Evolutionary conservation across 1,140 invertebrate genomes (phyloP).

Genomic region (Pachyrhynchus sulphureomaculatus): DNA sequence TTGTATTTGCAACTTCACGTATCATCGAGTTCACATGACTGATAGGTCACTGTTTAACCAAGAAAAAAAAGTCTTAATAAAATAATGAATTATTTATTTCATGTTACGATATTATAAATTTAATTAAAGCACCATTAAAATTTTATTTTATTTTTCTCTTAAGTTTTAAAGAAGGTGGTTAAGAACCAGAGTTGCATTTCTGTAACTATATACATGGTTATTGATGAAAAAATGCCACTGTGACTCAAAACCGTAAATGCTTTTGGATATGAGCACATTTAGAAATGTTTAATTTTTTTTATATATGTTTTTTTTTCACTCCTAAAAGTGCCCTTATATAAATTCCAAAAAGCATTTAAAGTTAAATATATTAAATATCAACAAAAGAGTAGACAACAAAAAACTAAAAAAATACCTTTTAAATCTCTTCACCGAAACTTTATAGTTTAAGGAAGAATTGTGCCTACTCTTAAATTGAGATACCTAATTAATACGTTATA

Average conservation of each 20-base stretch:
- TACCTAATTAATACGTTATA: slow-evolving; percentile 10
- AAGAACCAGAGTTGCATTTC: slow-evolving; percentile 46
- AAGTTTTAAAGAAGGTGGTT: slow-evolving; percentile 18
- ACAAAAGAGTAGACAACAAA: slow-evolving; percentile 20
- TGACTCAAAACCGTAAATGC: slow-evolving; percentile 44
- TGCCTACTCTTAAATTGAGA: neutral
- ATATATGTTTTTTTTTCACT: neutral
- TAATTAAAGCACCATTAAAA: slow-evolving; percentile 11
- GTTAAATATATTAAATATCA: slow-evolving; percentile 17
- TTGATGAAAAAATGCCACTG: slow-evolving; percentile 37
- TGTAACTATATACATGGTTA: slow-evolving; percentile 38
- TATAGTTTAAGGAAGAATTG: slow-evolving; percentile 30
- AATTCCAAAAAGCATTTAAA: neutral
- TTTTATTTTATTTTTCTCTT: neutral
- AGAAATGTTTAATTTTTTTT: slow-evolving; percentile 15
- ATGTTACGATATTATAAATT: slow-evolving; percentile 3
- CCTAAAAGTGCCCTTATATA: neutral
- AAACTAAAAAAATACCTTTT: slow-evolving; percentile 9
- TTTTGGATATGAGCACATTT: slow-evolving; percentile 6
- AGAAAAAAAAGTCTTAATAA: too few species aligned
- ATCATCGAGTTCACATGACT: too few species aligned
- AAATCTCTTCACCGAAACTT: slow-evolving; percentile 31
- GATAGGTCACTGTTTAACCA: too few species aligned
- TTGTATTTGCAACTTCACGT: too few species aligned
- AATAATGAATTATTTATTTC: neutral